Conservation (phyloP, 2,113 vertebrate genomes). For the Perca flavescens region DNA sequence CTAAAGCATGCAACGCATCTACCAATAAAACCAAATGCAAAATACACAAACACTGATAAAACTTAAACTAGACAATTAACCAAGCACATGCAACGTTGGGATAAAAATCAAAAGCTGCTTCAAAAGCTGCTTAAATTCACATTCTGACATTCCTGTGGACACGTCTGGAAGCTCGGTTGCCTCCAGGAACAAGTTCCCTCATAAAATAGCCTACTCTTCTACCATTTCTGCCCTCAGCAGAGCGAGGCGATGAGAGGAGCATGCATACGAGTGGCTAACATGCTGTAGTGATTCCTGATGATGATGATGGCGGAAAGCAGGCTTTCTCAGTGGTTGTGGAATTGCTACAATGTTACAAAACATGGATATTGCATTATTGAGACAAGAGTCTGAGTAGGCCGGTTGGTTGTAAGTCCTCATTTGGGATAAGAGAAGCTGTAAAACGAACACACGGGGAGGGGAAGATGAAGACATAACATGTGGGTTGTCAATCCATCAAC, state of each 20-base stretch:
- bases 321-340: constrained; percentile 2
- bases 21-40: no score
- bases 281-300: constrained; percentile 39
- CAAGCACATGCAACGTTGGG: no score
- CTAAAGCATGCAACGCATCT: no score
- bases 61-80: no score
- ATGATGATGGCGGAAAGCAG: constrained; percentile 12
- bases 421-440: neutral
- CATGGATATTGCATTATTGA: constrained; percentile 54
- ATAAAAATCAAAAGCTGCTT: no score
- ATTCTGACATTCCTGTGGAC: neutral
- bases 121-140: no score
- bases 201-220: constrained; percentile 39
- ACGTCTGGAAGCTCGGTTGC: neutral
- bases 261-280: neutral
- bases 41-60: no score
- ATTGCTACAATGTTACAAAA: constrained; percentile 21
- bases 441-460: neutral
- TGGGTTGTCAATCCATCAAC: constrained; percentile 7
- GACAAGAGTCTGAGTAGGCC: constrained; percentile 22
- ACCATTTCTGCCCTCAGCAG: constrained; percentile 20
- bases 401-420: constrained; percentile 2
- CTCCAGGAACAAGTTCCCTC: constrained; percentile 5
- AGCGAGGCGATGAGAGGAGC: neutral
- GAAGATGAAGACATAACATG: neutral